Base-by-base conservation (phyloP, 2,113 vertebrate species). In the Gulo gulo region DNA sequence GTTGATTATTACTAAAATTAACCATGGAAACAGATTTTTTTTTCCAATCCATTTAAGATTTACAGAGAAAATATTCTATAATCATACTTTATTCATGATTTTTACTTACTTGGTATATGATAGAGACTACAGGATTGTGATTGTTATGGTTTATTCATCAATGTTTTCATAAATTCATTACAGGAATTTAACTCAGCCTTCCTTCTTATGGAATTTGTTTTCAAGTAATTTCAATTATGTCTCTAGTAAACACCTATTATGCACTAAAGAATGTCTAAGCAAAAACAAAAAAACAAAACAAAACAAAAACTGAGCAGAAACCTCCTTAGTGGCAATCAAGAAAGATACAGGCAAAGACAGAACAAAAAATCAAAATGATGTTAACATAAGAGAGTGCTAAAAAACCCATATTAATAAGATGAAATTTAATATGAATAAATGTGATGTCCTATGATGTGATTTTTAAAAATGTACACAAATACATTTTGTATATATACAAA, bases 401-500 rank as follows among this genome's bases (percentile, higher is more conserved):
- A 15, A 42, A 84, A 12, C 23, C 1, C 29, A 29, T 24, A 42
- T 65, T 57, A 36, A 65, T 31, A n/a, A 86, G n/a, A 86, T 61
- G n/a, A 94, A 76, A 95, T 69, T 50, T 90, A 87, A 42, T 91
- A 16, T 39, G 57, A 91, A 61, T 63, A 93, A 83, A 73, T 79
- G 2, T 39, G 29, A 55, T 63, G 6, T 61, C 42, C 45, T 69
- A 52, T 0, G 34, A 80, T 69, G 59, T 95, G 29, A 92, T 86
- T 78, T 95, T 90, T 52, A 23, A 14, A 3, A 80, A 74, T 81
- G 71, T 50, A n/a, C 20, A 89, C 24, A 80, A 74, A n/a, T 83
- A 80, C 36, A 74, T 55, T 55, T 55, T 55, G 52, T 55, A 15
- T 18, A 18, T 55, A 55, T 55, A 55, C 16, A 57, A 20, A 57